phyloP scores from a whole-genome alignment of 1,140 invertebrate species.

The Delia radicum region DNA sequence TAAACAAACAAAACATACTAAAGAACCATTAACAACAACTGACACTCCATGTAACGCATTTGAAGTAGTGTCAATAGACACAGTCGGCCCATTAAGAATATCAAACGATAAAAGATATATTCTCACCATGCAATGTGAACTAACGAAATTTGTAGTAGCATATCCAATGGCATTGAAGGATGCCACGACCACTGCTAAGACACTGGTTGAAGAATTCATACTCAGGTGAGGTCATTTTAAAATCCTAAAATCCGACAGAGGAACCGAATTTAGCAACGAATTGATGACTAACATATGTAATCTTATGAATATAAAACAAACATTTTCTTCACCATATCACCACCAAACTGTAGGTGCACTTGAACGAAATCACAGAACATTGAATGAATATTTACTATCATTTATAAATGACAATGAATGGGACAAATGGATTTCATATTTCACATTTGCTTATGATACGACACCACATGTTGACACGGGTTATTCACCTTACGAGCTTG shows the following conservation, averaged over 20 bases:
- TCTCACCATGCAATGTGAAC: conserved; percentile 39
- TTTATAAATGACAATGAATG: conserved; percentile 7
- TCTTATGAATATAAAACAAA: background rate
- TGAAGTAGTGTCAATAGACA: conserved; percentile 36
- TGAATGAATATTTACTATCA: conserved; percentile 1
- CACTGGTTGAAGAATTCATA: conserved; percentile 35
- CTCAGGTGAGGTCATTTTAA: conserved; percentile 42
- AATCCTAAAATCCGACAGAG: conserved; percentile 43
- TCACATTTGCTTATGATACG: conserved; percentile 19
- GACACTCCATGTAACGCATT: conserved; percentile 33
- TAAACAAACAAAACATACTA: conserved; percentile 33
- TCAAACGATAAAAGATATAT: conserved; percentile 37
- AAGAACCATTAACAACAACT: conserved; percentile 35
- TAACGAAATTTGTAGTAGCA: conserved; percentile 35
- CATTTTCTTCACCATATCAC: conserved; percentile 1
- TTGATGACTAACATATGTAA: background rate
- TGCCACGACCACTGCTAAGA: conserved; percentile 27
- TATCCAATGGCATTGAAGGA: conserved; percentile 36
- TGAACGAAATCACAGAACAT: background rate
- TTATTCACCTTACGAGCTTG: conserved; percentile 52
- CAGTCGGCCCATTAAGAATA: conserved; percentile 37
- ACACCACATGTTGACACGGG: conserved; percentile 41
- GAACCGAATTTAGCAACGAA: conserved; percentile 33
- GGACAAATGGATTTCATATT: conserved; percentile 22
- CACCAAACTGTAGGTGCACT: conserved; percentile 7